Base-by-base conservation (phyloP, 1,140 invertebrate genomes). In the Drosophila carrolli region DNA sequence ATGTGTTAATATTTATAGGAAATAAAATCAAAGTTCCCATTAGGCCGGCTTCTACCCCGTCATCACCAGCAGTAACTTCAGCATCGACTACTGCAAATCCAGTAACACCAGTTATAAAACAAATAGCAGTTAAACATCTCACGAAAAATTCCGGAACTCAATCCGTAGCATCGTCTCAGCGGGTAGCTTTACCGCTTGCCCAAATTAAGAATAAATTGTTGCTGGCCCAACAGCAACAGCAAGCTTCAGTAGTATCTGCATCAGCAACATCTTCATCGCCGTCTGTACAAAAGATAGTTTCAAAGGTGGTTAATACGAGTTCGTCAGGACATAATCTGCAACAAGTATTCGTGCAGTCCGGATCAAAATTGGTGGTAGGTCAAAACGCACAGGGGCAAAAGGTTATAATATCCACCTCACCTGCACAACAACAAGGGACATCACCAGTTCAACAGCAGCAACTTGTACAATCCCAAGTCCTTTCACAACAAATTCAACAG, bases 311-410 rank as follows among this genome's bases (percentile, higher is more conserved):
- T 1, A 66, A 8, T 48, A 47, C 67, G 4, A 44, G 68, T 11
- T 19, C 79, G 0, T 43, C 78, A n/a, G 65, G 54, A 4, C 81
- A 81, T 54, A 75, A 66, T 40, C 7, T 86, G n/a, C 91, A 91
- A 35, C 91, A 92, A 48, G 61, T 92, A 7, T 86, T 92, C 57
- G 86, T 91, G 0, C 91, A 92, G 46, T 68, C 84, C 0, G 90
- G 90, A 0, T 90, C 90, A 10, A 92, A 92, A 29, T 61, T 92
- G 38, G 44, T 92, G 16, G 75, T 92, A 9, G 80, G 86, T 4
- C 91, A 92, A 65, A 92, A 91, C 14, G 63, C 84, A 5, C 91
- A 92, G 44, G 90, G 91, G 0, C 91, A 92, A 55, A 91, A 92
- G 59, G 84, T 92, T 19, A 75, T 92, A 6, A 84, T 92, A 62